Percentiles rank a stretch among this genome's conserved stretches.
Evolutionary conservation across 2,113 vertebrate species (phyloP).

Genomic region (Plectropomus leopardus): DNA sequence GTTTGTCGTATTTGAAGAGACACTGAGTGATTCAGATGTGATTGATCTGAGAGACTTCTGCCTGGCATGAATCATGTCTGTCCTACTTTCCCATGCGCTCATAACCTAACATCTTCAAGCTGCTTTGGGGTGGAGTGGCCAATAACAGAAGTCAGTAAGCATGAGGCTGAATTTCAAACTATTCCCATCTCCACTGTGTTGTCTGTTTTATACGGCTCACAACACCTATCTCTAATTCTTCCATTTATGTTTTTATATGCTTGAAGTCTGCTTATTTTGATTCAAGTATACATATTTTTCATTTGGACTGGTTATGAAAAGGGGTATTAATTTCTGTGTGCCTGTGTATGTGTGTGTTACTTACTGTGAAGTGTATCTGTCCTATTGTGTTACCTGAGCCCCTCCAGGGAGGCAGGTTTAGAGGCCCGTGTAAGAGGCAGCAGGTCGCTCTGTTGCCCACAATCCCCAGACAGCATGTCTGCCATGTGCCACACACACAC

Average conservation of each 20-base stretch:
- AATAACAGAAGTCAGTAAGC: constrained; percentile 38
- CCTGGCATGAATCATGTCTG: constrained; percentile 59
- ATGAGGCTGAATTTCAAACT: constrained; percentile 39
- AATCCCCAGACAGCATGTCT: constrained; percentile 71
- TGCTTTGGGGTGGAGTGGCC: constrained; percentile 68
- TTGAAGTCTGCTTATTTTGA: neutral
- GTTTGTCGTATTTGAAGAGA: constrained; percentile 22
- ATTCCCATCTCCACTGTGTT: constrained; percentile 33
- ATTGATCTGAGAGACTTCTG: constrained; percentile 60
- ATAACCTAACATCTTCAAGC: constrained; percentile 73
- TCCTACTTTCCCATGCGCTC: constrained; percentile 65
- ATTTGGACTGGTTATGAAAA: constrained; percentile 8
- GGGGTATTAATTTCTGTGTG: neutral
- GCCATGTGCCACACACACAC: constrained; percentile 54
- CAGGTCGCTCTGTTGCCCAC: constrained; percentile 36
- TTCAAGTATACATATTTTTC: constrained; percentile 1
- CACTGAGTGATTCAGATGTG: constrained; percentile 43
- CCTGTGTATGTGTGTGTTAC: constrained; percentile 22
- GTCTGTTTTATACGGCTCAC: constrained; percentile 21
- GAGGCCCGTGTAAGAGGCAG: constrained; percentile 63
- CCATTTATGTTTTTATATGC: constrained; percentile 3
- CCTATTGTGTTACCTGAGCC: constrained; percentile 74
- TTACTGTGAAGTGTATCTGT: constrained; percentile 34
- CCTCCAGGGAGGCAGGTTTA: constrained; percentile 70
- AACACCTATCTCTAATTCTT: neutral